phyloP scores from a whole-genome alignment of 1,140 invertebrate genomes.

The Geopemphigus sp. region DNA sequence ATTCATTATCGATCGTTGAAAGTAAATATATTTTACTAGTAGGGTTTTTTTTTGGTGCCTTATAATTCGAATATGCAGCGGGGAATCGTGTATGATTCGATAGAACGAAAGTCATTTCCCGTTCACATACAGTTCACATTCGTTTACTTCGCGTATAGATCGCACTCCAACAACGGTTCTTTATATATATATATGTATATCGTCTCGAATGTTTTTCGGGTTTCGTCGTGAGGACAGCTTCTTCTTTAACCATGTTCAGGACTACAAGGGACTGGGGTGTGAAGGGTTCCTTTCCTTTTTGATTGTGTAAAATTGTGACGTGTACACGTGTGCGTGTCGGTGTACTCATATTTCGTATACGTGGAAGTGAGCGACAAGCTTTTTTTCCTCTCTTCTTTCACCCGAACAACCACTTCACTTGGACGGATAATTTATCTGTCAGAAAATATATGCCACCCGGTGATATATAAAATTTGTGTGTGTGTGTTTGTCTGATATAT shows the following conservation, averaged over 20 bases:
- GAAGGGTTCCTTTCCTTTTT: neutral
- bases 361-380: neutral
- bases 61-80: neutral
- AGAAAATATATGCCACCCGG: conserved; percentile 1
- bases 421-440: conserved; percentile 31
- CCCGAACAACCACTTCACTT: conserved; percentile 1
- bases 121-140: neutral
- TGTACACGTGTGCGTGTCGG: neutral
- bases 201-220: neutral
- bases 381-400: neutral
- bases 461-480: neutral
- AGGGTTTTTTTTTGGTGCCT: neutral
- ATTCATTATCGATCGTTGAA: neutral
- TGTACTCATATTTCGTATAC: conserved; percentile 15
- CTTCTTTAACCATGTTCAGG: neutral
- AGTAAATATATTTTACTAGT: neutral
- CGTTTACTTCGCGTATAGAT: neutral
- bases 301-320: neutral
- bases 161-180: neutral
- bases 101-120: neutral
- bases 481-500: too few relatives aligned
- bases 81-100: neutral
- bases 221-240: neutral
- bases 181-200: neutral
- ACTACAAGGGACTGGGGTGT: neutral